A percentile compares a stretch with the other conserved stretches of the same genome.
phyloP scores from a whole-genome alignment of 2,888 invertebrate genomes.

The Eupithecia insigniata region DNA sequence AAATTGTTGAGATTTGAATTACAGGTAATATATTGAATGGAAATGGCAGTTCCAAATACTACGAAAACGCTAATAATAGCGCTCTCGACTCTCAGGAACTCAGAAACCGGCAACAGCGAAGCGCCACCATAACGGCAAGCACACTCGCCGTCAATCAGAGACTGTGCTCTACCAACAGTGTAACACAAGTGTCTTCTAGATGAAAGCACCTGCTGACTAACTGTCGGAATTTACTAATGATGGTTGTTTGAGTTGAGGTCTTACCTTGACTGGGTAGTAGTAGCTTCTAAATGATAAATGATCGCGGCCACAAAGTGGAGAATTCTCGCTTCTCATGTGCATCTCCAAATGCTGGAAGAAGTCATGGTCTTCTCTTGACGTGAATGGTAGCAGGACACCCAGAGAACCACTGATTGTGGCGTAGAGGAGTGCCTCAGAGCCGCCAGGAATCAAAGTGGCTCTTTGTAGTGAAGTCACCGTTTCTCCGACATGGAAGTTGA shows the following conservation, averaged over 20 bases:
- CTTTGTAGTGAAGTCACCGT: slow-evolving; percentile 97
- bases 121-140: slow-evolving; percentile 68
- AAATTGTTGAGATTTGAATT: neutral
- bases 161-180: slow-evolving; percentile 74
- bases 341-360: slow-evolving; percentile 99
- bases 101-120: slow-evolving; percentile 51
- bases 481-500: slow-evolving; percentile 98
- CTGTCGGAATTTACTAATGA: slow-evolving; percentile 58
- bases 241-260: neutral
- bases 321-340: slow-evolving; percentile 99
- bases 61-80: slow-evolving; percentile 59
- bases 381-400: slow-evolving; percentile 96
- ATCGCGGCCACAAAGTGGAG: slow-evolving; percentile 98
- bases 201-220: slow-evolving; percentile 73
- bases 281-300: slow-evolving; percentile 98
- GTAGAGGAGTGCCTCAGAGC: slow-evolving; percentile 98
- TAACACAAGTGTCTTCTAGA: slow-evolving; percentile 68
- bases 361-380: slow-evolving; percentile 98
- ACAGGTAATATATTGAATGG: neutral
- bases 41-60: slow-evolving; percentile 76
- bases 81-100: slow-evolving; percentile 79
- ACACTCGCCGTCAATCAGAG: slow-evolving; percentile 49
- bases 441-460: slow-evolving; percentile 98
- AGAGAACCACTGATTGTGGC: slow-evolving; percentile 97
- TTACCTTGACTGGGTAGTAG: slow-evolving; percentile 97